Evolutionary conservation across 2,888 invertebrate species (phyloP).

Genomic region (Pimpla rufipes): DNA sequence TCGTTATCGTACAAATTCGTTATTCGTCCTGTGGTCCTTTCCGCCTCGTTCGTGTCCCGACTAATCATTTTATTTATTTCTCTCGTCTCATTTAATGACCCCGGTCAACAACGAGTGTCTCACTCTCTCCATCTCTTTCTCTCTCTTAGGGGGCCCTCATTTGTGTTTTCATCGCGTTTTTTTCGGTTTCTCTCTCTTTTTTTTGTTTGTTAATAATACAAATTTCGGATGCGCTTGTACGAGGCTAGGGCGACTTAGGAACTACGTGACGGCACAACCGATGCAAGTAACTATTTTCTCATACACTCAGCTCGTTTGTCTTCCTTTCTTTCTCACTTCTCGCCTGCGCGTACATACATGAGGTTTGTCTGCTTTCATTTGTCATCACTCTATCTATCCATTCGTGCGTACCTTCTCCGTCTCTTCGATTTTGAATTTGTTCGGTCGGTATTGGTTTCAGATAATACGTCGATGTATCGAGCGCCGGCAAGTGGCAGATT

Average conservation of each 20-base stretch:
- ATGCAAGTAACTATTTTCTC: conserved; percentile 84
- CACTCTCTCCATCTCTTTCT: conserved; percentile 26
- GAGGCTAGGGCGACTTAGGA: conserved; percentile 86
- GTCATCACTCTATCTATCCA: not conserved
- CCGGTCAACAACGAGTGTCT: conserved; percentile 57
- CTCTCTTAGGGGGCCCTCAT: conserved; percentile 27
- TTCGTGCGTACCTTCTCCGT: not conserved
- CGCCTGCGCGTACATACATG: conserved; percentile 42
- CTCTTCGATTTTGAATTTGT: not conserved
- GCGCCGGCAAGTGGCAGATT: conserved; percentile 42
- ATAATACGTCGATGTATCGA: conserved; percentile 30
- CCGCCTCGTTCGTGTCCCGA: conserved; percentile 5
- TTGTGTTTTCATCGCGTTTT: not conserved
- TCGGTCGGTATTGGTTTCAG: not conserved
- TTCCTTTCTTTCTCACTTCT: conserved; percentile 50
- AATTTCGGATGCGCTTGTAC: conserved; percentile 81
- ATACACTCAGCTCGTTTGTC: conserved; percentile 44
- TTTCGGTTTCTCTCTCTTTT: conserved; percentile 54
- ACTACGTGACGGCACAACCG: conserved; percentile 85
- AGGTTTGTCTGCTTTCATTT: conserved; percentile 27
- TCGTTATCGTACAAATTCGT: conserved; percentile 74
- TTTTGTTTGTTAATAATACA: conserved; percentile 63
- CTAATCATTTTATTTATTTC: conserved; percentile 5
- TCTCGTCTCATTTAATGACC: conserved; percentile 30
- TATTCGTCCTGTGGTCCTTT: conserved; percentile 64